A percentile compares a stretch with the other conserved stretches of the same genome.
Evolutionary conservation across 2,113 vertebrate species (phyloP).

Genomic region (Fregata magnificens): DNA sequence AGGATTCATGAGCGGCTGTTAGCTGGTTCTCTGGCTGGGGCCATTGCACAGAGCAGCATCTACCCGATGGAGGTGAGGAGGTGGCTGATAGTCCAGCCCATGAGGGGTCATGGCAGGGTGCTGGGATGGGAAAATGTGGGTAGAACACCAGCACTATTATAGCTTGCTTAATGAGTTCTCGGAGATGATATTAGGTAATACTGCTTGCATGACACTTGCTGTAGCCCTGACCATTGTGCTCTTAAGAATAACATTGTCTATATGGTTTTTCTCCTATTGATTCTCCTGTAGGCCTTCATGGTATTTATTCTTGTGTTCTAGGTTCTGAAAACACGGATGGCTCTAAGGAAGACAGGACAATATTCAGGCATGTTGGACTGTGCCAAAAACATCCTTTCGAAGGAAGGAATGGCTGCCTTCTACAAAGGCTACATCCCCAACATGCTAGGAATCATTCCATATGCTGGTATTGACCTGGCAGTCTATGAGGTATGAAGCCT

Average conservation of each 20-base stretch:
- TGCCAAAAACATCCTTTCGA: slow-evolving; percentile 84
- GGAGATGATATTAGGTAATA: neutral
- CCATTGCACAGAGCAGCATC: slow-evolving; percentile 94
- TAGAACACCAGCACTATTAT: neutral
- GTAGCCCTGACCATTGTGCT: neutral
- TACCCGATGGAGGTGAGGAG: slow-evolving; percentile 96
- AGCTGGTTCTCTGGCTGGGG: slow-evolving; percentile 90
- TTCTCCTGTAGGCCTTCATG: neutral
- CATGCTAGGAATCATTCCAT: slow-evolving; percentile 95
- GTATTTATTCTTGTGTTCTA: slow-evolving; percentile 17
- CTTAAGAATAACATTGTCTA: neutral
- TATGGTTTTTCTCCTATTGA: neutral
- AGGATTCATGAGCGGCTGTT: slow-evolving; percentile 88
- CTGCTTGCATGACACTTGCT: neutral
- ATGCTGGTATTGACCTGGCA: slow-evolving; percentile 94
- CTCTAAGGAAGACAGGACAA: slow-evolving; percentile 89
- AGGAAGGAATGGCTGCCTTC: slow-evolving; percentile 87
- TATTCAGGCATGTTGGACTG: slow-evolving; percentile 87
- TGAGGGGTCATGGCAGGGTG: neutral
- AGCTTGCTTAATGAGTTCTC: neutral
- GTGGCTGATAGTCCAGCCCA: neutral
- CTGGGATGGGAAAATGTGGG: neutral
- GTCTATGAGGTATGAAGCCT: slow-evolving; percentile 88
- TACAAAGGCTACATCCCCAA: slow-evolving; percentile 97
- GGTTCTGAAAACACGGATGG: slow-evolving; percentile 95